Evolutionary conservation across 2,113 vertebrate genomes (phyloP), one percentile per base, ranked within the genome.

Genomic region (Climacteris rufus): DNA sequence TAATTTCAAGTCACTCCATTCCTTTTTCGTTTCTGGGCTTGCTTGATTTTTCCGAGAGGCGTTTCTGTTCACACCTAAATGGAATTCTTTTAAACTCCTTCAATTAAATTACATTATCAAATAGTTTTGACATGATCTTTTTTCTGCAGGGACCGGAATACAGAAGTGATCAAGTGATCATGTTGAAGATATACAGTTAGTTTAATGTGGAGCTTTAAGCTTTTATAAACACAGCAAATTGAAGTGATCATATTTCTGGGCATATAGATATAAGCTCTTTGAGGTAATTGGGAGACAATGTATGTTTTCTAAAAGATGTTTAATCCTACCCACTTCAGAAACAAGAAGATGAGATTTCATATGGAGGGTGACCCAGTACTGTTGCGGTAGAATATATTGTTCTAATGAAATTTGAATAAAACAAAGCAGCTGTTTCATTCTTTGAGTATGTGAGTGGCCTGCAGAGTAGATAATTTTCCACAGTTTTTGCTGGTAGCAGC

Each of bases 181-280:
- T 0, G 0, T 49, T 83, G 25, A 69, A 53, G 39, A 17, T 28
- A 24, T 7, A 15, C 15, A 59, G 11, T 17, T 76, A 54, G 12
- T 56, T 71, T 64, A 60, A 52, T 65, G 37, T 9, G 72, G 44
- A 72, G 18, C 22, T 80, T 87, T 68, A 42, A 31, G 54, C 15
- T 59, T 83, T 3, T 15, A 5, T 42, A 30, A 70, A 9, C 20
- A 23, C 9, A 25, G 17, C 6, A 21, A 3, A 6, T 47, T 59
- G 18, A 27, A 72, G 6, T 15, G 31, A 30, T 56, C 0, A 0
- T 68, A 42, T 68, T 87, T 84, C 30, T 72, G 20, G 13, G 15
- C 13, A 31, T 33, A 25, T 10, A 33, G 4, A 5, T 60, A 31
- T 23, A 39, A 71, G 15, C 11, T 72, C 7, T 47, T 81, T n/a